A percentile compares a stretch with the other conserved stretches of the same genome.
Evolutionary conservation across 2,888 invertebrate genomes (phyloP).

Genomic region (Proisotoma minuta): DNA sequence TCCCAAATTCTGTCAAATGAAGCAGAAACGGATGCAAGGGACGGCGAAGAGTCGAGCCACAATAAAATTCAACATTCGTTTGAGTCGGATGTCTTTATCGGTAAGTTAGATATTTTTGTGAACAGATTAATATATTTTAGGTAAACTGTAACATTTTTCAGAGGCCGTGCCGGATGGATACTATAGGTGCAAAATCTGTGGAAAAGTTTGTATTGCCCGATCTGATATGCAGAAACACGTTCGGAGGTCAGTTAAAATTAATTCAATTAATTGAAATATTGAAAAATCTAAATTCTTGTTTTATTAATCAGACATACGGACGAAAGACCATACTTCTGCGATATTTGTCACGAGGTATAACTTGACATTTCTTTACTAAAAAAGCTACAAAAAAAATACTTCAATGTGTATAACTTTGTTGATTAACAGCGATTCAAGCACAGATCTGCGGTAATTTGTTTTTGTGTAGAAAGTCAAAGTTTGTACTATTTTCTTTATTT

Average conservation of each 20-base stretch:
- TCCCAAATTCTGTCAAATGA: slow-evolving; percentile 15
- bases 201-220: slow-evolving; percentile 19
- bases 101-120: slow-evolving; percentile 1
- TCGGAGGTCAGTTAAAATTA: too few species aligned
- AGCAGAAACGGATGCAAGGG: slow-evolving; percentile 13
- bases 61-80: slow-evolving; percentile 4
- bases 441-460: slow-evolving; percentile 15
- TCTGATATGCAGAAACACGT: slow-evolving; percentile 25
- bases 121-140: background rate
- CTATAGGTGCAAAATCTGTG: slow-evolving; percentile 23
- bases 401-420: too few species aligned
- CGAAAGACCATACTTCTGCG: slow-evolving; percentile 22
- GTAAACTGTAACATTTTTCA: background rate
- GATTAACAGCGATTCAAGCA: slow-evolving; percentile 24
- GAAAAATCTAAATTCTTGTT: too few species aligned
- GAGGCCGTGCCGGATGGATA: slow-evolving; percentile 17
- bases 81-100: slow-evolving; percentile 22
- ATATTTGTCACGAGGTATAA: slow-evolving; percentile 18
- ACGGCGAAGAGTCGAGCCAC: background rate
- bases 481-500: background rate
- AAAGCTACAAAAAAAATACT: too few species aligned
- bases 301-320: too few species aligned
- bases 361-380: too few species aligned
- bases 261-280: too few species aligned
- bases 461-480: background rate